phyloP scores from a whole-genome alignment of 2,888 invertebrate genomes.

The Ischnura elegans region DNA sequence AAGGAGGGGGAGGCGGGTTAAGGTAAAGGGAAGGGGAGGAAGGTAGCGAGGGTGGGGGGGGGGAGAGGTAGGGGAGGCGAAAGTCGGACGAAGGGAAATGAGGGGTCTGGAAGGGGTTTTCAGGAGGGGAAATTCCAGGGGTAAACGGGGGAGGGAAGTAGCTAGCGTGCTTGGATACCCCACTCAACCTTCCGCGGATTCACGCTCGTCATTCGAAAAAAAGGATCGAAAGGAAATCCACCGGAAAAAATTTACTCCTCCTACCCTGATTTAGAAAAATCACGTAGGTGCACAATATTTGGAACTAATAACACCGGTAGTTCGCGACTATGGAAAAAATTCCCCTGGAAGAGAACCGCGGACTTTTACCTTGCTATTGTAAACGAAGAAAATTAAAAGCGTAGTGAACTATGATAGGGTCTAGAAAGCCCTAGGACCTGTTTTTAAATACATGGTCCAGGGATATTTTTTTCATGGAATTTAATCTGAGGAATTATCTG shows the following conservation, averaged over 20 bases:
- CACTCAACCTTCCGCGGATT: neutral
- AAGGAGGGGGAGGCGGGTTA: neutral
- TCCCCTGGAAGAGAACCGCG: no score
- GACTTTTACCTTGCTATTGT: no score
- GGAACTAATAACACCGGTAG: no score
- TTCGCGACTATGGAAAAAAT: no score
- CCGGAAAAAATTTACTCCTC: neutral
- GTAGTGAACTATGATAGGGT: no score
- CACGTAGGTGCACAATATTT: no score
- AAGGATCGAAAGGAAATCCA: neutral
- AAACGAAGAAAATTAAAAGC: no score
- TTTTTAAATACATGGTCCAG: no score
- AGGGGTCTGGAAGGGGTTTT: neutral
- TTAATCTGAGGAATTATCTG: no score
- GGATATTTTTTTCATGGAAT: no score
- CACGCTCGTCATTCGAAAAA: neutral
- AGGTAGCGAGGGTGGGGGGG: neutral
- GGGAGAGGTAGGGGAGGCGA: neutral
- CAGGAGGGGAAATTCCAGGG: neutral
- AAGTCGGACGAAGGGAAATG: neutral
- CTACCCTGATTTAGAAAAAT: no score
- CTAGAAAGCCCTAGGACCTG: no score
- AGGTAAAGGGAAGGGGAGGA: neutral
- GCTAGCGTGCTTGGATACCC: conserved; percentile 18
- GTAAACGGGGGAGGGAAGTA: neutral